These are phyloP conservation scores for Zaprionus kolodkinae DNA, from an alignment of 1,140 invertebrate genomes.

Conservation along the genomic window DNA sequence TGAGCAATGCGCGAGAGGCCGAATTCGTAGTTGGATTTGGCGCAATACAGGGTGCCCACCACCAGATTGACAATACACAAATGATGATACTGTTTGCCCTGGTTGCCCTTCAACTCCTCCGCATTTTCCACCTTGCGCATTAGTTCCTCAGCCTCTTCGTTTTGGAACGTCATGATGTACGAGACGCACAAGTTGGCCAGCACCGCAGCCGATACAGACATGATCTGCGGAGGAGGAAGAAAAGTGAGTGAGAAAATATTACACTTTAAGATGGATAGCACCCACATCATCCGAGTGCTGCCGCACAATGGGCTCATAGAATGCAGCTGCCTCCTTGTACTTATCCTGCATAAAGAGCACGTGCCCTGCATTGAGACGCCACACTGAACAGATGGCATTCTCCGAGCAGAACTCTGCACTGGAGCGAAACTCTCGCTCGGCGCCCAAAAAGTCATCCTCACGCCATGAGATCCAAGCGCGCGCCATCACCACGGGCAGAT, in stretches of 20 bases:
- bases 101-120: constrained; percentile 96
- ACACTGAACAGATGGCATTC: constrained; percentile 90
- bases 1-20: constrained; percentile 96
- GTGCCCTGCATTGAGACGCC: constrained; percentile 99
- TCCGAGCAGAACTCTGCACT: constrained; percentile 99
- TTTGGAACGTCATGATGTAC: constrained; percentile 99
- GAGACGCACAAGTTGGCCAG: constrained; percentile 99
- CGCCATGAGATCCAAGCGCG: constrained; percentile 99
- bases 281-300: constrained; percentile 97
- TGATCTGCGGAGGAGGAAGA: constrained; percentile 86
- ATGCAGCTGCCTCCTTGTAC: constrained; percentile 98
- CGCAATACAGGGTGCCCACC: constrained; percentile 99
- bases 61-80: constrained; percentile 99
- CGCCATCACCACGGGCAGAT: constrained; percentile 98
- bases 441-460: constrained; percentile 96
- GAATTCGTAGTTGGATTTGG: constrained; percentile 99
- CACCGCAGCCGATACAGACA: constrained; percentile 97
- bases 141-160: constrained; percentile 99
- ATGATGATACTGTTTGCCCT: constrained; percentile 98
- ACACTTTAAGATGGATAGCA: not conserved
- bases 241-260: not conserved
- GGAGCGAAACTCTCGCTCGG: constrained; percentile 97
- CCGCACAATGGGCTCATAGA: constrained; percentile 99
- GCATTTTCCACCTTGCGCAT: constrained; percentile 99
- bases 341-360: constrained; percentile 99